These are phyloP conservation scores for Otolemur garnettii DNA, from an alignment of 2,113 vertebrate genomes.

Conservation along the genomic window DNA sequence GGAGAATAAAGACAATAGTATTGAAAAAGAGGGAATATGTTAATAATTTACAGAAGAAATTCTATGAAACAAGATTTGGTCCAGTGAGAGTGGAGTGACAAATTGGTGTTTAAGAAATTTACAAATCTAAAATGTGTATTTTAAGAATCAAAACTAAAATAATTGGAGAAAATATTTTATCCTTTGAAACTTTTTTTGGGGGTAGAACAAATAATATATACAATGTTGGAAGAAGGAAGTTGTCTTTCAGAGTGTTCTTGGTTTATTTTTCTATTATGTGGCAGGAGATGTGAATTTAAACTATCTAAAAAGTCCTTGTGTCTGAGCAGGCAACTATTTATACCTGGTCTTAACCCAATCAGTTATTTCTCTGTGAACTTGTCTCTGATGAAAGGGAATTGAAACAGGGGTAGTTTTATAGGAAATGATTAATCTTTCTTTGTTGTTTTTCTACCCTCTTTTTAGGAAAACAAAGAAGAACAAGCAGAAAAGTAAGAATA, in stretches of 20 bases:
- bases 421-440: neutral
- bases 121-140: neutral
- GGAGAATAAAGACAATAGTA: neutral
- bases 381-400: neutral
- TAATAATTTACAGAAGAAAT: neutral
- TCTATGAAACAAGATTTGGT: neutral
- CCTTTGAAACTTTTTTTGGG: neutral
- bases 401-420: neutral
- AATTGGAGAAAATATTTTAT: neutral
- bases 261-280: neutral
- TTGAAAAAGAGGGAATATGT: neutral
- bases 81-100: neutral
- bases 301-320: neutral
- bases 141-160: neutral
- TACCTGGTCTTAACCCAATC: neutral
- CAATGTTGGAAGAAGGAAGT: neutral
- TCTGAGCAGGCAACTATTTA: neutral
- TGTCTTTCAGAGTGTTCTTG: neutral
- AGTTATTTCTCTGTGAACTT: neutral
- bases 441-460: conserved; percentile 68
- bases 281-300: neutral
- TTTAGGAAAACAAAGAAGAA: conserved; percentile 99
- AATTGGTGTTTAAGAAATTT: neutral
- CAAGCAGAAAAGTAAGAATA: conserved; percentile 97
- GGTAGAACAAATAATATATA: no score